Percentiles rank a stretch among this genome's conserved stretches.
These are phyloP conservation scores for Rhodophaea formosa DNA, from an alignment of 2,888 invertebrate genomes.

Conservation along the genomic window DNA sequence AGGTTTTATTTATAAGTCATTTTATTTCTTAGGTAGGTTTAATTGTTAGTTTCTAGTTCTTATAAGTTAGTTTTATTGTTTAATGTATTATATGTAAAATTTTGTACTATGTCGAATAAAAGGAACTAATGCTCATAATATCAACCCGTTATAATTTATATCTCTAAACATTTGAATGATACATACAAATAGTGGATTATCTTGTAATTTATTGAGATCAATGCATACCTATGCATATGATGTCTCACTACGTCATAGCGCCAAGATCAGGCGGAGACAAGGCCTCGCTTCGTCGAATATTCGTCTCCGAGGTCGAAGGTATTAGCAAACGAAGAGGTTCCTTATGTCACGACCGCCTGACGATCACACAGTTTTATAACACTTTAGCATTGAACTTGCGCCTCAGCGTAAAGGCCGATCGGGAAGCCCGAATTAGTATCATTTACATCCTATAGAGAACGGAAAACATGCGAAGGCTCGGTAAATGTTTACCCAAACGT, in stretches of 20 bases:
- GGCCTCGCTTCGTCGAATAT: conserved; percentile 19
- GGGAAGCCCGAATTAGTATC: not conserved
- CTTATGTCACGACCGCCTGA: conserved; percentile 29
- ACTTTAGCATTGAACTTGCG: conserved; percentile 33
- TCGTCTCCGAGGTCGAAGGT: conserved; percentile 28
- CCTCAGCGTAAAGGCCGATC: conserved; percentile 19
- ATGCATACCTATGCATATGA: conserved; percentile 18
- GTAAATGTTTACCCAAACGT: not conserved
- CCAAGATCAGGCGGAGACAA: conserved; percentile 18
- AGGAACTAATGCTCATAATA: not conserved
- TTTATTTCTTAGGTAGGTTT: too few relatives aligned
- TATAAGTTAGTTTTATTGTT: too few relatives aligned
- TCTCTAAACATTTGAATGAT: not conserved
- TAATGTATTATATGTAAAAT: too few relatives aligned
- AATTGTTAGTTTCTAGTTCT: too few relatives aligned
- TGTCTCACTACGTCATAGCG: not conserved
- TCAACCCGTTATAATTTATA: not conserved
- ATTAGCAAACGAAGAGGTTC: conserved; percentile 29
- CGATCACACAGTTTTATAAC: conserved; percentile 27
- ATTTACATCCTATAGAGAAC: conserved; percentile 4
- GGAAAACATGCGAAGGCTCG: conserved; percentile 6
- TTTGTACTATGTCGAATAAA: too few relatives aligned
- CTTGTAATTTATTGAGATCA: conserved; percentile 17
- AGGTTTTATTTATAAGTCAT: too few relatives aligned
- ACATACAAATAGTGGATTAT: not conserved